Percentiles rank a stretch among this genome's conserved stretches.
phyloP scores from a whole-genome alignment of 2,113 vertebrate genomes.

The Gracilinanus agilis region DNA sequence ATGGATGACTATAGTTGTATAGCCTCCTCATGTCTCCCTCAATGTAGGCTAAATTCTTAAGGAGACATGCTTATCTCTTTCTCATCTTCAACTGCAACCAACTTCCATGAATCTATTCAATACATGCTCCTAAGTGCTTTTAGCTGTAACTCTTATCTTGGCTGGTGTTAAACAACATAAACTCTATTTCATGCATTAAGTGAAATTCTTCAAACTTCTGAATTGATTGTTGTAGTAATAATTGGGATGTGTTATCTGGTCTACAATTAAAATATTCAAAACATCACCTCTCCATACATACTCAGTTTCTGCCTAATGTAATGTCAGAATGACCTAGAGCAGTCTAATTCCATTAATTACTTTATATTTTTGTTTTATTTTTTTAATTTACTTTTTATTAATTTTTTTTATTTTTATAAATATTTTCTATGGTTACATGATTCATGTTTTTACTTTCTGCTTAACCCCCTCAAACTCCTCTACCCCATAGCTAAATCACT shows the following conservation, averaged over 20 bases:
- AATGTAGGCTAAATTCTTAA: fast-evolving
- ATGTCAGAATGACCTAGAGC: background rate
- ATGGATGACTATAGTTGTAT: too few relatives aligned
- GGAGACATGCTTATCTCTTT: fast-evolving
- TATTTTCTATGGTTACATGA: too few relatives aligned
- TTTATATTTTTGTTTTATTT: too few relatives aligned
- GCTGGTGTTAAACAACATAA: background rate
- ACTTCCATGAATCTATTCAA: fast-evolving
- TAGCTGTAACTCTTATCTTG: background rate
- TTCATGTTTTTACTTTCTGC: too few relatives aligned
- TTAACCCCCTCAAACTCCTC: too few relatives aligned
- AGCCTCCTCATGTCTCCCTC: fast-evolving
- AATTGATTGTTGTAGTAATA: background rate
- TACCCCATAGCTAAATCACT: too few relatives aligned
- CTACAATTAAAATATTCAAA: background rate
- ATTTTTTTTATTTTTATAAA: too few relatives aligned
- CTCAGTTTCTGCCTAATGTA: background rate
- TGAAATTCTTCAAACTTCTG: slow-evolving; percentile 28
- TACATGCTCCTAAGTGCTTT: background rate
- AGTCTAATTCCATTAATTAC: background rate
- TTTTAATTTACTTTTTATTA: too few relatives aligned
- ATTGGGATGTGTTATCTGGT: background rate
- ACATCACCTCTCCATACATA: fast-evolving
- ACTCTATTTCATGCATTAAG: slow-evolving; percentile 46
- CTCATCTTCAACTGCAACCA: fast-evolving